phyloP scores from a whole-genome alignment of 2,113 vertebrate genomes.

The Pampusana beccarii region DNA sequence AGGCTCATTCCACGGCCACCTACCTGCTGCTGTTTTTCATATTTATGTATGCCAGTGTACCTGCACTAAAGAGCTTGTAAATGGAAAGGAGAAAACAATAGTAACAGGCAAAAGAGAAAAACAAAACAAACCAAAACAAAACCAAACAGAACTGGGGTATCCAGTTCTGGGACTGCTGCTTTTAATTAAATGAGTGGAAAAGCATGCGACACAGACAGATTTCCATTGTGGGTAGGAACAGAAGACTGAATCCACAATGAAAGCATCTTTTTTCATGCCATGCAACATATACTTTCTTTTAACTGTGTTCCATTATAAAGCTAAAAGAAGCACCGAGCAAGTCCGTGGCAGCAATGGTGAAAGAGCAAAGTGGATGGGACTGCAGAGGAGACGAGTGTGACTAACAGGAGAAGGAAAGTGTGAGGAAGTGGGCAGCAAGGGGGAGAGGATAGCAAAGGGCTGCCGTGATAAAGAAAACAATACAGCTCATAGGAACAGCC shows the following conservation, averaged over 20 bases:
- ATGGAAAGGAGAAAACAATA: background rate
- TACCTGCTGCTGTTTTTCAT: background rate
- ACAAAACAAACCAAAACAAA: background rate
- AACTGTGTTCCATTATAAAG: background rate
- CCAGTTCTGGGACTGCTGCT: background rate
- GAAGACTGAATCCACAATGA: background rate
- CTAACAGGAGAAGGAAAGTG: background rate
- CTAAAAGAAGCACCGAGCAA: accelerated
- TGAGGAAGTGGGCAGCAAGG: background rate
- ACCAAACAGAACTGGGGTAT: background rate
- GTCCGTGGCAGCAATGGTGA: background rate
- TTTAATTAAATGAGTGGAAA: background rate
- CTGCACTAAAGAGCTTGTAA: background rate
- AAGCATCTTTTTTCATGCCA: background rate
- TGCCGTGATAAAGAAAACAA: accelerated
- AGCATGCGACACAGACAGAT: background rate
- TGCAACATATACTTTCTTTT: accelerated
- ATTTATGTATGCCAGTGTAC: background rate
- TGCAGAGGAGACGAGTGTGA: background rate
- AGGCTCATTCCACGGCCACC: background rate
- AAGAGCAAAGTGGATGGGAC: background rate
- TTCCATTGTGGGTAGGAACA: background rate
- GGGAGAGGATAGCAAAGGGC: accelerated
- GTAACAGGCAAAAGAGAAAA: background rate
- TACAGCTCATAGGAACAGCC: accelerated